These are phyloP conservation scores for Pipistrellus pipistrellus DNA, from an alignment of 2,797 vertebrate genomes.

Conservation along the genomic window DNA sequence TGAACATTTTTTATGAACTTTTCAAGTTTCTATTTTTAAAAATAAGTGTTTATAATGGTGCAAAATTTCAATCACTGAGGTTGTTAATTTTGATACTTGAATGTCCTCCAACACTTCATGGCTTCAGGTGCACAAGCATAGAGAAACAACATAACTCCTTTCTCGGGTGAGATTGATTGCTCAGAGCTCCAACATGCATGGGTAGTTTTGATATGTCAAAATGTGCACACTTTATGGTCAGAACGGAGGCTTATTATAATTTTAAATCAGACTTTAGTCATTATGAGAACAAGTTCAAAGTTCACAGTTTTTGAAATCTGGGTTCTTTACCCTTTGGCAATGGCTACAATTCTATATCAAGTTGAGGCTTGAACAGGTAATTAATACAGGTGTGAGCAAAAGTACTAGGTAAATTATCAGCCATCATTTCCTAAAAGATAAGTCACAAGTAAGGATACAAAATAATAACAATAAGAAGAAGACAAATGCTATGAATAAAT, in stretches of 20 bases:
- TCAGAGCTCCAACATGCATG: neutral
- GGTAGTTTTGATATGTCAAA: neutral
- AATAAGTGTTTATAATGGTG: neutral
- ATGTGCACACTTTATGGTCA: neutral
- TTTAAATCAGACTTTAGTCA: neutral
- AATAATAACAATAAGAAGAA: neutral
- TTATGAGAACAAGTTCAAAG: conserved; percentile 10
- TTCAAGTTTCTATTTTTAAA: neutral
- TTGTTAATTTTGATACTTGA: neutral
- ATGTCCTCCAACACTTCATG: neutral
- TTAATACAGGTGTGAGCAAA: neutral
- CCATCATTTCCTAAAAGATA: neutral
- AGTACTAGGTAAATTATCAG: neutral
- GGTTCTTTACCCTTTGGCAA: neutral
- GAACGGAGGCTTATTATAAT: neutral
- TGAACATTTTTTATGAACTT: neutral
- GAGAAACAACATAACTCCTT: neutral
- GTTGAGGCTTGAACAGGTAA: neutral
- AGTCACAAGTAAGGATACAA: neutral
- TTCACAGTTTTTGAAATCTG: neutral
- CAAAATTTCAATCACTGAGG: neutral
- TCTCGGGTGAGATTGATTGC: neutral
- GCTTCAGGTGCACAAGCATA: neutral
- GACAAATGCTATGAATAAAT: neutral
- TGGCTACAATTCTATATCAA: neutral